A percentile compares a stretch with the other conserved stretches of the same genome.
phyloP scores from a whole-genome alignment of 1,140 invertebrate genomes.

The Antheraea mylitta region DNA sequence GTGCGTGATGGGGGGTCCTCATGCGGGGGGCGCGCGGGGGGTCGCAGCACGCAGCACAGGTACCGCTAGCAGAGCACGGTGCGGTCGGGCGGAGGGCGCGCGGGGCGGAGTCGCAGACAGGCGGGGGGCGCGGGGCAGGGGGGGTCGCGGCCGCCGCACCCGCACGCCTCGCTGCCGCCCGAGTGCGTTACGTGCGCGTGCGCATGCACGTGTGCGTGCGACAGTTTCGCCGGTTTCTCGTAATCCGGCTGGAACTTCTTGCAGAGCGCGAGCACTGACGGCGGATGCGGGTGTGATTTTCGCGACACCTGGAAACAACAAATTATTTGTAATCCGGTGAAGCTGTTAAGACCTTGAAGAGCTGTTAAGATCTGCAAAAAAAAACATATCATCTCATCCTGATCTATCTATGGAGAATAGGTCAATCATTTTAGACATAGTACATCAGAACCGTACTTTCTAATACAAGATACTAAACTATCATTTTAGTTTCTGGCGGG shows the following conservation, averaged over 20 bases:
- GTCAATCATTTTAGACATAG: no score
- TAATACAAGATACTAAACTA: no score
- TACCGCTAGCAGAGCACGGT: conserved; percentile 40
- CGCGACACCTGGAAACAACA: conserved; percentile 54
- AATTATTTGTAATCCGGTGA: no score
- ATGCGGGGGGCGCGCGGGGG: background rate
- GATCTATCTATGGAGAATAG: no score
- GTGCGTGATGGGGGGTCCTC: conserved; percentile 8
- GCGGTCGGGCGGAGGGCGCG: conserved; percentile 20
- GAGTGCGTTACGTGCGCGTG: conserved; percentile 17
- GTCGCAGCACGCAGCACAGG: conserved; percentile 13
- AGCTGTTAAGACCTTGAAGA: no score
- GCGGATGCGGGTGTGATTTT: conserved; percentile 66
- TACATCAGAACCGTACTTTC: no score
- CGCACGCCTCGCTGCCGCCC: conserved; percentile 21
- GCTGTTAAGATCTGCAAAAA: no score
- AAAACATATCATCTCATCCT: no score
- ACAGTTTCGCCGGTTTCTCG: conserved; percentile 62
- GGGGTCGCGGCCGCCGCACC: conserved; percentile 28
- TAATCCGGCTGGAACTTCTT: conserved; percentile 76
- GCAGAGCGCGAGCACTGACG: conserved; percentile 73
- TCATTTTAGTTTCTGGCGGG: no score
- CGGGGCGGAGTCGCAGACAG: conserved; percentile 27
- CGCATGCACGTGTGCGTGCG: conserved; percentile 21
- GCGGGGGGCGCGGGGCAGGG: no score